phyloP scores from a whole-genome alignment of 2,888 invertebrate species.

The Drosophila pullipes region DNA sequence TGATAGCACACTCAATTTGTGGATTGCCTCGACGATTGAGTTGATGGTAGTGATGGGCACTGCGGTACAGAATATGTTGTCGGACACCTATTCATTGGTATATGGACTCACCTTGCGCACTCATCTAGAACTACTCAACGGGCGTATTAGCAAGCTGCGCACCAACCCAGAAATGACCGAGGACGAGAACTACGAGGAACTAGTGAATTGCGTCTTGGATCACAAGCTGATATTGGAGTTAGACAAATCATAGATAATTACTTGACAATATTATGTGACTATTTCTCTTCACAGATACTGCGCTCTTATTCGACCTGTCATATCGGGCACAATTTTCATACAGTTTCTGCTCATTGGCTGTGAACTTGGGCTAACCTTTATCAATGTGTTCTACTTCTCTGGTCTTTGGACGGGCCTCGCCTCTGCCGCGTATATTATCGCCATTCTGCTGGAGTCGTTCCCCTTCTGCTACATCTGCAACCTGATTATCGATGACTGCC shows the following conservation, averaged over 20 bases:
- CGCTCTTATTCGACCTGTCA: slow-evolving; percentile 63
- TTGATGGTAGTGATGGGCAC: slow-evolving; percentile 59
- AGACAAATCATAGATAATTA: not conserved
- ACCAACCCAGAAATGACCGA: slow-evolving; percentile 30
- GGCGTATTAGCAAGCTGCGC: slow-evolving; percentile 61
- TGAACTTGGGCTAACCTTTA: slow-evolving; percentile 62
- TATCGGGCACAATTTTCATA: slow-evolving; percentile 73
- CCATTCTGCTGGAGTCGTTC: no score
- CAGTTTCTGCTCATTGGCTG: slow-evolving; percentile 73
- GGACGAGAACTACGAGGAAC: slow-evolving; percentile 66
- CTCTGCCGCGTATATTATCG: fast-evolving
- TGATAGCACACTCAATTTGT: slow-evolving; percentile 42
- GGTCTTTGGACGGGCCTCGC: slow-evolving; percentile 4
- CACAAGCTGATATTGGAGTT: slow-evolving; percentile 74
- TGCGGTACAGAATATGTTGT: slow-evolving; percentile 55
- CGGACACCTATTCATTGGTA: slow-evolving; percentile 65
- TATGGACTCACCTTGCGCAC: slow-evolving; percentile 64
- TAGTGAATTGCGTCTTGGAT: slow-evolving; percentile 71
- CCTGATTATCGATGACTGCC: no score
- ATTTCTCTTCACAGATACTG: slow-evolving; percentile 44
- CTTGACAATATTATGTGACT: not conserved
- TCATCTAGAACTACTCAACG: slow-evolving; percentile 62
- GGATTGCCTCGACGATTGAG: slow-evolving; percentile 59
- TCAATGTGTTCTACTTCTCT: slow-evolving; percentile 68
- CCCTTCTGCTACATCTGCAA: no score